phyloP scores from a whole-genome alignment of 2,113 vertebrate species.

The Pangasianodon hypophthalmus region DNA sequence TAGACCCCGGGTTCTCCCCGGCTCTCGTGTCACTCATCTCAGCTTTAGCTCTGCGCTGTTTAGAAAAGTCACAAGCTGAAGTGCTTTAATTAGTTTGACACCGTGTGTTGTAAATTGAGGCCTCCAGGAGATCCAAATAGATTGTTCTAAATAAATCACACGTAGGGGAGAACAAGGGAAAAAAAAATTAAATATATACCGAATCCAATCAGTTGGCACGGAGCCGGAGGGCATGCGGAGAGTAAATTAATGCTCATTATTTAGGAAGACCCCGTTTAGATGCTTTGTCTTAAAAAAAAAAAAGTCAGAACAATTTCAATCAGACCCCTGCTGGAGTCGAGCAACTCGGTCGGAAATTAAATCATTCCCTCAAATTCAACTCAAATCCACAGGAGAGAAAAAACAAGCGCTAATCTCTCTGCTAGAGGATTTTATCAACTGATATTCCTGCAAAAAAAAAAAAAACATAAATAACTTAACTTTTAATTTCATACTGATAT shows the following conservation, averaged over 20 bases:
- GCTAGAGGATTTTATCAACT: neutral
- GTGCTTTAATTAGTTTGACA: constrained; percentile 42
- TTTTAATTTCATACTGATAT: neutral
- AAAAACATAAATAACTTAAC: neutral
- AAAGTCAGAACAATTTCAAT: constrained; percentile 45
- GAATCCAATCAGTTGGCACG: constrained; percentile 33
- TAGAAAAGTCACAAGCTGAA: constrained; percentile 39
- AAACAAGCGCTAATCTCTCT: constrained; percentile 7
- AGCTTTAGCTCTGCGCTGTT: neutral
- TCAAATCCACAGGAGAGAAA: constrained; percentile 20
- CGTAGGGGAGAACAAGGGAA: neutral
- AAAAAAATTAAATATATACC: constrained; percentile 21
- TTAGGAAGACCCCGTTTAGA: constrained; percentile 43
- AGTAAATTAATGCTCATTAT: constrained; percentile 50
- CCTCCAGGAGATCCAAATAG: constrained; percentile 47
- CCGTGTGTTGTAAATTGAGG: constrained; percentile 39
- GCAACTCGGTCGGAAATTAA: constrained; percentile 35
- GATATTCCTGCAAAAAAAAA: neutral
- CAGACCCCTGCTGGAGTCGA: constrained; percentile 44
- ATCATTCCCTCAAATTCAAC: constrained; percentile 27
- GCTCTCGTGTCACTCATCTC: constrained; percentile 2
- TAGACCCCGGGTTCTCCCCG: constrained; percentile 7
- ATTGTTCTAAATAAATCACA: constrained; percentile 50
- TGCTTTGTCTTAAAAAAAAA: constrained; percentile 29
- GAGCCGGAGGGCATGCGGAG: constrained; percentile 28